Conservation (phyloP, 2,797 vertebrate species). For the Lacerta bilineata region DNA sequence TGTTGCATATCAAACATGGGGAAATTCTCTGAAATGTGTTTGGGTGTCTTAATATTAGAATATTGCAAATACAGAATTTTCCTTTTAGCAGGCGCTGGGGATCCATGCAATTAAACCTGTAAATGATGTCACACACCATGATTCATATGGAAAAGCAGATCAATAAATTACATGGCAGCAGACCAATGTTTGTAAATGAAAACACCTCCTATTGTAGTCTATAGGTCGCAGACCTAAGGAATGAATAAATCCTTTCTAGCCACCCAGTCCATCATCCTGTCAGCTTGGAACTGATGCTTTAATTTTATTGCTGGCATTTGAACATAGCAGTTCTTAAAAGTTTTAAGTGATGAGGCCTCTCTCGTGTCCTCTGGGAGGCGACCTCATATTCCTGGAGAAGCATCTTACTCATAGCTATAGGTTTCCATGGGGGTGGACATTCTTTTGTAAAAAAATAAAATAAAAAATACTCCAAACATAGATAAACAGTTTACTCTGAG, state of each 20-base stretch:
- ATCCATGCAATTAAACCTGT: background rate
- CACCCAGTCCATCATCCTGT: conserved; percentile 24
- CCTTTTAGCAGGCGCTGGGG: conserved; percentile 18
- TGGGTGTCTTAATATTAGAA: conserved; percentile 26
- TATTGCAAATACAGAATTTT: conserved; percentile 39
- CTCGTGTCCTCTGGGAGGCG: conserved; percentile 32
- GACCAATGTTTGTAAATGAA: background rate
- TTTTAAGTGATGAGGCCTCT: conserved; percentile 8
- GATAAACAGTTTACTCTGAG: conserved; percentile 50
- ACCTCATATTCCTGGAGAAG: conserved; percentile 44
- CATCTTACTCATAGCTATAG: conserved; percentile 50
- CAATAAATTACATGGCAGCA: background rate
- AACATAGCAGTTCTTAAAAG: conserved; percentile 34
- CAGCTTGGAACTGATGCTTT: conserved; percentile 22
- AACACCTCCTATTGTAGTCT: conserved; percentile 32
- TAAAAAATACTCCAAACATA: conserved; percentile 26
- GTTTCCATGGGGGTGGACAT: conserved; percentile 44
- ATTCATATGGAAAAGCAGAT: background rate
- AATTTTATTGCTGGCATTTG: conserved; percentile 48
- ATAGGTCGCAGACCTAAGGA: background rate
- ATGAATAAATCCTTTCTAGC: conserved; percentile 14
- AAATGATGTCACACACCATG: background rate
- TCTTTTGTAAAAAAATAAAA: conserved; percentile 27
- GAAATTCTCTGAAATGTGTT: conserved; percentile 34
- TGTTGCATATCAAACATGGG: conserved; percentile 49